A percentile compares a stretch with the other conserved stretches of the same genome.
Evolutionary conservation across 2,888 invertebrate species (phyloP).

Genomic region (Drosophila birchii): DNA sequence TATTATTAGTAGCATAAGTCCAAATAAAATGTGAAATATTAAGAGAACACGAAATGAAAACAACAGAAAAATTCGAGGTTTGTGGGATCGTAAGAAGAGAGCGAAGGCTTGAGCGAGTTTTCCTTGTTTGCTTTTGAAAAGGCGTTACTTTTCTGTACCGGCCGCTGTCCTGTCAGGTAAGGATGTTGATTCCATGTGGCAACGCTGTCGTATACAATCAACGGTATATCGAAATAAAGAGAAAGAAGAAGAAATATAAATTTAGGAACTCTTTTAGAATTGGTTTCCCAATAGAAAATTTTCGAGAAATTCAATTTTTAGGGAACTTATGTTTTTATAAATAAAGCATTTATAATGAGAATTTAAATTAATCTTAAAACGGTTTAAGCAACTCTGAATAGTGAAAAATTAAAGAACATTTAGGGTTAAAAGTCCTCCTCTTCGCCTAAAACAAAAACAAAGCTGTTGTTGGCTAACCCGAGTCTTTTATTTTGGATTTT

Average conservation of each 20-base stretch:
- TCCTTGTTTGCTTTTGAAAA: not conserved
- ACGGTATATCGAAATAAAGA: not conserved
- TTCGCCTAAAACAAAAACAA: too few species aligned
- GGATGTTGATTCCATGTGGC: not conserved
- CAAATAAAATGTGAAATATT: slow-evolving; percentile 76
- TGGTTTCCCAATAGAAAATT: not conserved
- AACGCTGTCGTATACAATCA: not conserved
- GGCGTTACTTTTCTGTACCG: not conserved
- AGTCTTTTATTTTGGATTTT: too few species aligned
- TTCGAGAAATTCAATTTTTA: not conserved
- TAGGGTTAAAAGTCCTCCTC: too few species aligned
- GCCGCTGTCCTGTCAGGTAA: not conserved
- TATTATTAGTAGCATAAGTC: slow-evolving; percentile 69
- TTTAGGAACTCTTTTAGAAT: not conserved
- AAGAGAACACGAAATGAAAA: slow-evolving; percentile 56
- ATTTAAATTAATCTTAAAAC: not conserved
- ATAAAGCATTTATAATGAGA: not conserved
- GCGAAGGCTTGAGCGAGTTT: not conserved
- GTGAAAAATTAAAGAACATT: too few species aligned
- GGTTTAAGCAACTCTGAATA: not conserved
- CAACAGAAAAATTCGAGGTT: slow-evolving; percentile 19
- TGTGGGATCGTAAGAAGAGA: not conserved
- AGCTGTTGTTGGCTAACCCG: too few species aligned
- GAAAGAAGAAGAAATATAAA: not conserved
- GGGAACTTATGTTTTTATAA: not conserved